Evolutionary conservation across 2,113 vertebrate species (phyloP).

Genomic region (Pangasianodon gigas): DNA sequence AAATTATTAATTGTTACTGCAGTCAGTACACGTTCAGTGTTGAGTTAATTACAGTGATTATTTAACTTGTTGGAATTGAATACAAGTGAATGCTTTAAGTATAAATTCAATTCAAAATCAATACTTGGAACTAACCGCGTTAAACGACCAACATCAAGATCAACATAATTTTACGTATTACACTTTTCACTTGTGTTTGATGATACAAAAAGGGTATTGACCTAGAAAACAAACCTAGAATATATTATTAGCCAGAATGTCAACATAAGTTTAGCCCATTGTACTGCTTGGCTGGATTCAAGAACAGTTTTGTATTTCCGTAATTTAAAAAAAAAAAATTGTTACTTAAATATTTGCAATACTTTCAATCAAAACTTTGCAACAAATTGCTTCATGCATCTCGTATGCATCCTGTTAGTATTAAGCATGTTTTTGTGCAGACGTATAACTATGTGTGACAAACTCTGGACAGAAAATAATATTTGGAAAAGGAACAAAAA

Average conservation of each 20-base stretch:
- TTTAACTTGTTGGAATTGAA: not conserved
- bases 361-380: not conserved
- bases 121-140: not conserved
- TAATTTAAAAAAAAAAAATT: not conserved
- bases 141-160: not conserved
- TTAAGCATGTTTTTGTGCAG: slow-evolving; percentile 5
- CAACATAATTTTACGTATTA: not conserved
- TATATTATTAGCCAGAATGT: not conserved
- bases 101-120: no score
- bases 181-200: not conserved
- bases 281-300: not conserved
- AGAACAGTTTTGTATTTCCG: not conserved
- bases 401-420: not conserved
- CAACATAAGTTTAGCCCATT: no score
- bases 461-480: slow-evolving; percentile 39
- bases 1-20: not conserved
- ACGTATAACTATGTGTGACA: slow-evolving; percentile 37
- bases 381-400: not conserved
- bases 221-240: not conserved
- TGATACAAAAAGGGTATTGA: not conserved
- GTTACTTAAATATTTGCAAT: not conserved
- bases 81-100: not conserved
- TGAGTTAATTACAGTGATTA: not conserved
- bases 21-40: not conserved
- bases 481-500: slow-evolving; percentile 50